Percentiles rank a stretch among this genome's conserved stretches.
Conservation (phyloP, 2,113 vertebrate species). For the Percina caprodes region DNA sequence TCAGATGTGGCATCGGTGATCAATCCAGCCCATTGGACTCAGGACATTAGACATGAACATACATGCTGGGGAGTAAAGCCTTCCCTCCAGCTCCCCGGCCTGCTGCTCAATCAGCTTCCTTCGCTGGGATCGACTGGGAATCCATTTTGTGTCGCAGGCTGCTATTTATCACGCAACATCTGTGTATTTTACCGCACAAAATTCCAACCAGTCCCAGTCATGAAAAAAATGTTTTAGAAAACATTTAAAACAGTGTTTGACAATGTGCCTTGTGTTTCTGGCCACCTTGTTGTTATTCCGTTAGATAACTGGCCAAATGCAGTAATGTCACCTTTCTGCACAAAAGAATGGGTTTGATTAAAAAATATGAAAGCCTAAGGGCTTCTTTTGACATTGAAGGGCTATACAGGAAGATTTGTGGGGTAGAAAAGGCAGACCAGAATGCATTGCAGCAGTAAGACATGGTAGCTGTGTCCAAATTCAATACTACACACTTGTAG, state of each 20-base stretch:
- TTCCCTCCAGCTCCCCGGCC: conserved; percentile 40
- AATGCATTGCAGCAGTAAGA: conserved; percentile 15
- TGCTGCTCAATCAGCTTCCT: conserved; percentile 56
- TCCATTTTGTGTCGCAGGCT: conserved; percentile 56
- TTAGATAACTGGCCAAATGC: conserved; percentile 8
- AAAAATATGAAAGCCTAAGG: neutral
- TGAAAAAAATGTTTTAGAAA: neutral
- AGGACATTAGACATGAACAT: conserved; percentile 64
- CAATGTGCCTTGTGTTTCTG: neutral
- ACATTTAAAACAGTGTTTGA: conserved; percentile 17
- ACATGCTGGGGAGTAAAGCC: conserved; percentile 62
- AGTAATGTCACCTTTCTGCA: neutral
- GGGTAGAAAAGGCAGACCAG: neutral
- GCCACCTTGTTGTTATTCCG: neutral
- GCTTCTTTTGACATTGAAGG: neutral
- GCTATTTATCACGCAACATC: conserved; percentile 31
- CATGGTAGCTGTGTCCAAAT: neutral
- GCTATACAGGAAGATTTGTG: neutral
- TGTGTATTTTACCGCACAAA: conserved; percentile 13
- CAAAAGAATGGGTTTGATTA: neutral
- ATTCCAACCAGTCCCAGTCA: neutral
- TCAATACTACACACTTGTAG: neutral
- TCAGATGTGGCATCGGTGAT: conserved; percentile 62
- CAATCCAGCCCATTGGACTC: conserved; percentile 67
- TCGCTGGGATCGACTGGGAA: conserved; percentile 34